phyloP scores from a whole-genome alignment of 2,888 invertebrate species.

The Erebia epiphron region DNA sequence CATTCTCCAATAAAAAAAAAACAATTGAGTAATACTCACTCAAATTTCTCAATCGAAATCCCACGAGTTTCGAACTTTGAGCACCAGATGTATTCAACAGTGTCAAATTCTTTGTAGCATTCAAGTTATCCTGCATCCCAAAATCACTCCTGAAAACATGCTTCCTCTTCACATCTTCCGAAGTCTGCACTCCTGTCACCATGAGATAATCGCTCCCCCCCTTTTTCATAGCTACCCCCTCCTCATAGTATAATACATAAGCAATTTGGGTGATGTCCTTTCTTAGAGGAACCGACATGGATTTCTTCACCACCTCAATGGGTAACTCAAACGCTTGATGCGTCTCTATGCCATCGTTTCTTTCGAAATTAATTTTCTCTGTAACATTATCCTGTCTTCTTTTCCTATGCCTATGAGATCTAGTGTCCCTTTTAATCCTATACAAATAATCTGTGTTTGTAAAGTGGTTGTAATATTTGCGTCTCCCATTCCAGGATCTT shows the following conservation, averaged over 20 bases:
- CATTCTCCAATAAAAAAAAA: not conserved
- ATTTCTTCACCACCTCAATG: slow-evolving; percentile 68
- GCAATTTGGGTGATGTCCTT: slow-evolving; percentile 63
- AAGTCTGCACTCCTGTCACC: slow-evolving; percentile 57
- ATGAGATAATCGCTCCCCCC: slow-evolving; percentile 54
- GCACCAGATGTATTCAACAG: slow-evolving; percentile 68
- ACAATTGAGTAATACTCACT: slow-evolving; percentile 57
- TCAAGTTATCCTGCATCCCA: slow-evolving; percentile 62
- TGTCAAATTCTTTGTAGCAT: slow-evolving; percentile 67
- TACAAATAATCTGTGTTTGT: slow-evolving; percentile 58
- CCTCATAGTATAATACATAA: slow-evolving; percentile 75
- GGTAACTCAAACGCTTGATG: slow-evolving; percentile 57
- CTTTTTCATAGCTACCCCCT: slow-evolving; percentile 60
- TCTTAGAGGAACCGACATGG: slow-evolving; percentile 50
- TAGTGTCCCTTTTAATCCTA: slow-evolving; percentile 61
- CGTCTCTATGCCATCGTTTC: slow-evolving; percentile 55
- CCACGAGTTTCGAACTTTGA: slow-evolving; percentile 66
- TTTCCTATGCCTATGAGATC: slow-evolving; percentile 68
- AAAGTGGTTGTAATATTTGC: slow-evolving; percentile 62
- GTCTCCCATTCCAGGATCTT: slow-evolving; percentile 57
- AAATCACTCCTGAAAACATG: slow-evolving; percentile 69
- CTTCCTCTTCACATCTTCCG: slow-evolving; percentile 60
- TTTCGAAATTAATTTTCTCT: slow-evolving; percentile 54
- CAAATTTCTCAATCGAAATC: slow-evolving; percentile 69
- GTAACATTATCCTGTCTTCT: slow-evolving; percentile 67